These are phyloP conservation scores for Perca schrenkii DNA, from an alignment of 2,113 vertebrate genomes.

Conservation along the genomic window DNA sequence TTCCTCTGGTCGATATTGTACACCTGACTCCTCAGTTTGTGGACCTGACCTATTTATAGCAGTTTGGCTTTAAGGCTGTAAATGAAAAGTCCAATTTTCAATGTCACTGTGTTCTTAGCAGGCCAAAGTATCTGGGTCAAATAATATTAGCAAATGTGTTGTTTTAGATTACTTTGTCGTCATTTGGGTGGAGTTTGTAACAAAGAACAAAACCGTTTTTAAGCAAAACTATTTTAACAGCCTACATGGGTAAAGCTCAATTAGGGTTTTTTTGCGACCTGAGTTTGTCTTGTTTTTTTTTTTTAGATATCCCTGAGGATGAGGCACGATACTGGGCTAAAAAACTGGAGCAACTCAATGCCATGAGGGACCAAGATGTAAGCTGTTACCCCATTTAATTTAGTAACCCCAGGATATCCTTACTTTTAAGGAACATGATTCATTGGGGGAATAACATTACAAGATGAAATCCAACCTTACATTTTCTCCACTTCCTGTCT, in stretches of 20 bases:
- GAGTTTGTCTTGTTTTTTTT: slow-evolving; percentile 44
- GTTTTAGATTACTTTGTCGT: not conserved
- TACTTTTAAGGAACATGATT: slow-evolving; percentile 49
- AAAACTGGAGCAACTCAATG: slow-evolving; percentile 97
- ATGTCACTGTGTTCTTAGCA: slow-evolving; percentile 36
- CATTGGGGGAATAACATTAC: not conserved
- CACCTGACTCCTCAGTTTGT: slow-evolving; percentile 63
- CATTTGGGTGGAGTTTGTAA: not conserved
- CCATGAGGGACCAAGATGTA: slow-evolving; percentile 98
- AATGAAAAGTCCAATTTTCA: slow-evolving; percentile 43
- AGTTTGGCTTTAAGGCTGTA: slow-evolving; percentile 18
- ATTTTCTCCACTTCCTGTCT: slow-evolving; percentile 2
- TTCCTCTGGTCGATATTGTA: slow-evolving; percentile 64
- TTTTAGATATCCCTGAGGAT: slow-evolving; percentile 96
- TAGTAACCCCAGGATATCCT: slow-evolving; percentile 27
- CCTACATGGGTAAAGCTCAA: not conserved
- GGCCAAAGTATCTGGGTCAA: slow-evolving; percentile 30
- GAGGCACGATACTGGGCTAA: slow-evolving; percentile 99
- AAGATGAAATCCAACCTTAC: slow-evolving; percentile 7
- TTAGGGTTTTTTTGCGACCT: slow-evolving; percentile 36
- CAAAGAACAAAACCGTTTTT: not conserved
- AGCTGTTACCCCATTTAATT: slow-evolving; percentile 69
- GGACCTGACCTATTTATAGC: slow-evolving; percentile 61
- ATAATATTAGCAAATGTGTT: slow-evolving; percentile 7
- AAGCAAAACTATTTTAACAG: slow-evolving; percentile 12